These are phyloP conservation scores for Mustelus asterias DNA, from an alignment of 2,113 vertebrate genomes.

Conservation along the genomic window DNA sequence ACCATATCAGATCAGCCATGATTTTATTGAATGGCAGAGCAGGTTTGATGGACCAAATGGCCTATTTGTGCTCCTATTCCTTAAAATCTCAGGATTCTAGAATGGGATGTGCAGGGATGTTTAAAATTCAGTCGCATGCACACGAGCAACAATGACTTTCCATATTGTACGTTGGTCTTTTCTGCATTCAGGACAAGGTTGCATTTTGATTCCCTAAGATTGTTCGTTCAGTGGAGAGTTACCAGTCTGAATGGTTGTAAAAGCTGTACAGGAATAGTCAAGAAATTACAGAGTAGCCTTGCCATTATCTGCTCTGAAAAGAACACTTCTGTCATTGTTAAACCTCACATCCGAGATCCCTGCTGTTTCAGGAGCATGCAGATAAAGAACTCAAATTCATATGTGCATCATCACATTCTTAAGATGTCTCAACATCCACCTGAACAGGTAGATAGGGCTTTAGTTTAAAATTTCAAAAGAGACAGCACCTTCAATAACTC, in stretches of 20 bases:
- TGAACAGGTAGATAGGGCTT: not conserved
- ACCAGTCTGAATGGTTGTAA: not conserved
- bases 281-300: not conserved
- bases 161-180: not conserved
- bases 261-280: constrained; percentile 20
- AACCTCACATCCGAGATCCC: not conserved
- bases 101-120: not conserved
- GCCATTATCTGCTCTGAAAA: not conserved
- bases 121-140: not conserved
- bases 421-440: not conserved
- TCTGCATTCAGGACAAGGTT: not conserved
- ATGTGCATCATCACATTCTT: not conserved
- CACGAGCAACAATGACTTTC: not conserved
- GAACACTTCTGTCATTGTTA: not conserved
- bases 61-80: not conserved
- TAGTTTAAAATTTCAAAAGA: not conserved
- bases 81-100: not conserved
- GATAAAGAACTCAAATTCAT: not conserved
- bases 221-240: not conserved
- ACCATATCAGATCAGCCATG: not conserved
- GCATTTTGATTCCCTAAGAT: not conserved
- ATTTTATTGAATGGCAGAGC: not conserved
- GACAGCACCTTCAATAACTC: not conserved
- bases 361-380: not conserved
- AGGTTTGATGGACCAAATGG: not conserved